Evolutionary conservation across 2,797 vertebrate species (phyloP).

Genomic region (Chromis chromis): DNA sequence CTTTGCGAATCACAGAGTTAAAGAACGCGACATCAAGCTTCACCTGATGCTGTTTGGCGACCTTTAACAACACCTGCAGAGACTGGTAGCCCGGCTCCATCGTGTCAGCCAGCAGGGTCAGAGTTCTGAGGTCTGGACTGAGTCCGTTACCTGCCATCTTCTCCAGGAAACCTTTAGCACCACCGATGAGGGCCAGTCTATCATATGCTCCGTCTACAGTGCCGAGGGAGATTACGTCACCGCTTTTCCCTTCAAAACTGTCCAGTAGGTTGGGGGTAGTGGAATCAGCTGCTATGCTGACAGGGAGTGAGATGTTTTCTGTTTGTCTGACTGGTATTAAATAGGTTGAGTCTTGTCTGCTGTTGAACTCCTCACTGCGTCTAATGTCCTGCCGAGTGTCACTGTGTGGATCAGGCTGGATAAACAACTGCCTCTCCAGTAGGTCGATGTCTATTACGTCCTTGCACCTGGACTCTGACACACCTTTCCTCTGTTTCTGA

Average conservation of each 20-base stretch:
- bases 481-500: slow-evolving; percentile 25
- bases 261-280: slow-evolving; percentile 88
- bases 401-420: slow-evolving; percentile 46
- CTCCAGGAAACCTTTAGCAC: slow-evolving; percentile 87
- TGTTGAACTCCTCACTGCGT: neutral
- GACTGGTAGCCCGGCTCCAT: slow-evolving; percentile 81
- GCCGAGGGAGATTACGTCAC: slow-evolving; percentile 84
- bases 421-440: slow-evolving; percentile 87
- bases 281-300: neutral
- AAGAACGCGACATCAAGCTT: slow-evolving; percentile 91
- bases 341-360: slow-evolving; percentile 17
- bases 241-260: slow-evolving; percentile 66
- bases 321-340: slow-evolving; percentile 45
- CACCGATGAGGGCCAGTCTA: slow-evolving; percentile 88
- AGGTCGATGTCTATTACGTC: slow-evolving; percentile 81
- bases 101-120: slow-evolving; percentile 90
- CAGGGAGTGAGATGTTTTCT: slow-evolving; percentile 13
- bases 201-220: slow-evolving; percentile 76
- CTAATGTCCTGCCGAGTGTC: neutral
- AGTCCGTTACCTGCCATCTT: slow-evolving; percentile 86
- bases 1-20: slow-evolving; percentile 89
- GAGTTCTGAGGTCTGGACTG: slow-evolving; percentile 87
- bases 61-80: slow-evolving; percentile 82
- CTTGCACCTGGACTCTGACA: neutral
- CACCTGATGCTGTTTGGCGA: slow-evolving; percentile 81